Conservation (phyloP, 23 tunicate genomes). For the Ascidia mentula region DNA sequence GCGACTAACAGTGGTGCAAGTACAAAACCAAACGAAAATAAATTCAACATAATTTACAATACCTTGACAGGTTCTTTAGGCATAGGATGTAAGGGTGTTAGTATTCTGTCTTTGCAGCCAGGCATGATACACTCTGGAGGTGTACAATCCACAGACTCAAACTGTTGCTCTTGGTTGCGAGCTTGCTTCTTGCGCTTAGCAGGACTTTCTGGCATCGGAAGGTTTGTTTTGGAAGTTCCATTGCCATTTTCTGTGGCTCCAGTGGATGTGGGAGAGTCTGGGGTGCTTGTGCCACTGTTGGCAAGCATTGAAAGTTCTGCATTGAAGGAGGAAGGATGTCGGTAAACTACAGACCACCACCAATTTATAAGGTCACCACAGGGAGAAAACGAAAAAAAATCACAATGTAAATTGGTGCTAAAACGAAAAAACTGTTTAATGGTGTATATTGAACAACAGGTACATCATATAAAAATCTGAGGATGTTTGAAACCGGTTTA, state of each 20-base stretch:
- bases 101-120: constrained; percentile 54
- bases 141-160: constrained; percentile 42
- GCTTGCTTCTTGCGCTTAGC: constrained; percentile 58
- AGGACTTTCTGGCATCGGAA: not conserved
- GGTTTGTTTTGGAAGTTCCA: constrained; percentile 5
- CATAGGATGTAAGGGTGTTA: constrained; percentile 71
- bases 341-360: constrained; percentile 6
- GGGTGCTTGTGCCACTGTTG: constrained; percentile 49
- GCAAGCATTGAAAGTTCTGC: not conserved
- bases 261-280: constrained; percentile 47
- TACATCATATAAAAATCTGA: too few species aligned
- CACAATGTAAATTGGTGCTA: too few species aligned
- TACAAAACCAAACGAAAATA: not conserved
- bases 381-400: not conserved
- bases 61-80: constrained; percentile 53
- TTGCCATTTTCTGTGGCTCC: not conserved
- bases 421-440: not conserved
- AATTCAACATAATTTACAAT: not conserved
- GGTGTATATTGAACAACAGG: too few species aligned
- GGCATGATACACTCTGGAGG: constrained; percentile 93
- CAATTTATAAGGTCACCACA: not conserved
- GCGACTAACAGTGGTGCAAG: too few species aligned
- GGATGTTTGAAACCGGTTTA: too few species aligned
- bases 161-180: constrained; percentile 39
- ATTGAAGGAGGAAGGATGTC: constrained; percentile 2